Evolutionary conservation across 2,797 vertebrate species (phyloP), one percentile per base, ranked within the genome.

Genomic region (Spizella passerina): DNA sequence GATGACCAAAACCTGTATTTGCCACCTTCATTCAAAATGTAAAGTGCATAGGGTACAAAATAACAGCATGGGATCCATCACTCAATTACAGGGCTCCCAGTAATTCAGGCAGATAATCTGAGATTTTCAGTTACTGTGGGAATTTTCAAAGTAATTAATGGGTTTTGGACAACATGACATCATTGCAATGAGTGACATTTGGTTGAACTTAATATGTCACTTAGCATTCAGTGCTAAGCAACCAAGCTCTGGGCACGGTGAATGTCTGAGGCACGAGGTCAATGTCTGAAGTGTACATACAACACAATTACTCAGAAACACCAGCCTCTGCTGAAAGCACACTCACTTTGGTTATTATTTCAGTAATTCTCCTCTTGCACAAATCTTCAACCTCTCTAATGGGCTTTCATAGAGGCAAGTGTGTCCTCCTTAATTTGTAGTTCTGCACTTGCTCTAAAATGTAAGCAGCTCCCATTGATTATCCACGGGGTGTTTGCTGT

Each of bases 121-220:
- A 95, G 88, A 96, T 95, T 96, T 96, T 94, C 93, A 82, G 94
- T 92, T 95, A 88, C 83, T 95, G 94, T 96, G 92, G 94, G 93
- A 96, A 96, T 96, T 94, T 94, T 85, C 93, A 10, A 86, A 93
- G 93, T 80, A 95, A 95, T 96, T 96, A 96, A 94, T 93, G 93
- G 81, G 81, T 49, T 90, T 95, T 92, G 92, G 88, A 92, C 94
- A 94, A 92, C 78, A 94, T 94, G 92, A 95, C 95, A 96, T 95
- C 93, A 93, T 95, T 80, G 88, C 83, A 85, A 82, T 93, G 92
- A 95, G 49, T 95, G 94, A 96, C 93, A 95, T 84, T 93, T 93
- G 49, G 70, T 91, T 96, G 96, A 96, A 94, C 91, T 94, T 96
- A 93, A 73, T 75, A 92, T 95, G 93, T 93, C 93, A 95, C 90